Evolutionary conservation across 2,113 vertebrate species (phyloP).

Genomic region (Melanerpes aurifrons): DNA sequence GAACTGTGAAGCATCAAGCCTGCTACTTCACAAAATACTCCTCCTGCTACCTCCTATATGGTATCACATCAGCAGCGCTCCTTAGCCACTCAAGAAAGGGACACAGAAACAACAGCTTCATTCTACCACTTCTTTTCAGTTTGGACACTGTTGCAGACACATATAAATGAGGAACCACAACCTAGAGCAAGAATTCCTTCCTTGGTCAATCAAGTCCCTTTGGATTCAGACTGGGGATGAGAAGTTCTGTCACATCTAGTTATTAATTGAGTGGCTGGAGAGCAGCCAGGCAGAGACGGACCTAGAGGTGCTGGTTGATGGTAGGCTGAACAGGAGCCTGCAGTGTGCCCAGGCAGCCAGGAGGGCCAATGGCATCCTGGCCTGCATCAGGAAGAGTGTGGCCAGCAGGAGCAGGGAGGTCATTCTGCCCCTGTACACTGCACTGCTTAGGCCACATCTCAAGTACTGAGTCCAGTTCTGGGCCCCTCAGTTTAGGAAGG

Average conservation of each 20-base stretch:
- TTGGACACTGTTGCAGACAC: not conserved
- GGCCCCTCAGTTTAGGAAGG: too few relatives aligned
- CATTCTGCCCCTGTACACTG: too few relatives aligned
- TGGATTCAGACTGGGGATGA: not conserved
- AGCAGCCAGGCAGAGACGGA: too few relatives aligned
- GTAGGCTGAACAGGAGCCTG: too few relatives aligned
- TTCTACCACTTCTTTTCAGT: not conserved
- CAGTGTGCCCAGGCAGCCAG: too few relatives aligned
- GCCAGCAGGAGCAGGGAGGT: too few relatives aligned
- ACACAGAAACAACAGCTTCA: not conserved
- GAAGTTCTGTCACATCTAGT: not conserved
- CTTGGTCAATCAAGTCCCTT: not conserved
- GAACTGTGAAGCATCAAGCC: not conserved
- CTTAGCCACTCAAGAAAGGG: not conserved
- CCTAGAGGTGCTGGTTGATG: too few relatives aligned
- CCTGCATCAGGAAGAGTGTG: too few relatives aligned
- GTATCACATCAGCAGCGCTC: not conserved
- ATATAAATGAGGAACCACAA: not conserved
- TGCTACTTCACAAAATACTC: not conserved
- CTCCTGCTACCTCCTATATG: not conserved
- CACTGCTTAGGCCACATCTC: too few relatives aligned
- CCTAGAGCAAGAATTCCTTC: not conserved
- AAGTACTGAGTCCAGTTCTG: too few relatives aligned
- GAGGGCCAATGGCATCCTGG: too few relatives aligned
- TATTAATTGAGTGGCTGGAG: not conserved